Base-by-base conservation (phyloP, 2,797 vertebrate genomes). In the Helarctos malayanus region DNA sequence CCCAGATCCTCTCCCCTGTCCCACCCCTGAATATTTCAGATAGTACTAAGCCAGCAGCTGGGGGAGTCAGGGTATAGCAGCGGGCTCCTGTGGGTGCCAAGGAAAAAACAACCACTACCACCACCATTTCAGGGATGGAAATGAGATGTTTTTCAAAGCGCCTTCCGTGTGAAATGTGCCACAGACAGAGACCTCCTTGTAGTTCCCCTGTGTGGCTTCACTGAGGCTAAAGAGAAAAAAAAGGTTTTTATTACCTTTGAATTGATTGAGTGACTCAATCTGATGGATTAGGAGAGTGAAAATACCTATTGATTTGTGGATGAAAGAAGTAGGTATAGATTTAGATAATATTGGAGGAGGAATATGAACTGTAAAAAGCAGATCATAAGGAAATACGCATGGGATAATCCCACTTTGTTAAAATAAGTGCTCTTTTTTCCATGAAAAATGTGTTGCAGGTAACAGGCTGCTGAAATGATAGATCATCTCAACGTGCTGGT, bases 21-120 rank as follows among this genome's bases (percentile, higher is more conserved):
- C 94, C 56, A 19, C 32, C 81, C 92, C 32, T 85, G 19, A 87
- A 61, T 68, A 94, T 68, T 95, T 97, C 71, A 88, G 81, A n/a
- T 5, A 63, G 45, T 9, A 41, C n/a, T 32, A 80, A 93, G 35
- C 59, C 63, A 86, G 52, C 18, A 89, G 35, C 35, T 61, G 47
- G 23, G 45, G 35, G 25, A 61, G 82, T 76, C 76, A 54, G 69
- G 54, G 47, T 68, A 54, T 19, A 82, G 47, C 23, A 79, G 47
- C 65, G 41, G 32, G 76, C 15, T 93, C 41, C 45, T 76, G 91
- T 57, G 19, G 54, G 84, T 68, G 12, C 32, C 78, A 49, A 63
- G 45, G 27, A 57, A 92, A 93, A 23, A 89, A 79, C 19, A 5
- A 21, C 19, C 16, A 7, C 47, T 10, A 49, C 45, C 23, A 29